These are phyloP conservation scores for Hyposoter dolosus DNA, from an alignment of 2,888 invertebrate genomes.

Conservation along the genomic window DNA sequence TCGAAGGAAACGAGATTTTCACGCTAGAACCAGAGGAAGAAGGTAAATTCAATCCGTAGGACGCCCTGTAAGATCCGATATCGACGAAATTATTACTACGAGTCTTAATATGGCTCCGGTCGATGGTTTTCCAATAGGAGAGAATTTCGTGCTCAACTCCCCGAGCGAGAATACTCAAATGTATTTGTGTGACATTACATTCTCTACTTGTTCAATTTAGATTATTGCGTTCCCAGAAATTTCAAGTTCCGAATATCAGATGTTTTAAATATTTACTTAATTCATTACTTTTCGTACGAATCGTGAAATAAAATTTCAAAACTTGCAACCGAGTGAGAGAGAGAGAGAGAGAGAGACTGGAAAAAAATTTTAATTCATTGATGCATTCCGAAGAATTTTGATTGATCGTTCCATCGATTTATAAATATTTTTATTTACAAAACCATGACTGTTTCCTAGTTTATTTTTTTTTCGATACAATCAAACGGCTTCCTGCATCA, in stretches of 20 bases:
- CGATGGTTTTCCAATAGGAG: constrained; percentile 65
- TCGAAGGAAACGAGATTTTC: constrained; percentile 48
- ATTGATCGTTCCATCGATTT: neutral
- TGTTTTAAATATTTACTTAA: neutral
- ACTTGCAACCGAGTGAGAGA: neutral
- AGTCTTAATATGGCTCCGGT: constrained; percentile 53
- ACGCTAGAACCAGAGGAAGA: constrained; percentile 5
- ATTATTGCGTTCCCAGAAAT: neutral
- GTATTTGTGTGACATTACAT: neutral
- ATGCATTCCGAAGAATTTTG: neutral
- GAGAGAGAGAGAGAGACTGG: neutral
- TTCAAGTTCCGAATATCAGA: neutral
- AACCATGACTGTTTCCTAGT: neutral
- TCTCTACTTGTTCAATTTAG: neutral
- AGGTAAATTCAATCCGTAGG: constrained; percentile 43
- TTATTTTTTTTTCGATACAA: neutral
- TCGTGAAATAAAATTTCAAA: neutral
- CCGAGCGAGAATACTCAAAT: constrained; percentile 17
- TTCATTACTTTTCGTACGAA: neutral
- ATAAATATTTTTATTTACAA: neutral
- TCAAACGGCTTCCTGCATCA: neutral
- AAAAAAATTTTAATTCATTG: neutral
- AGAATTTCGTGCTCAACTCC: constrained; percentile 44
- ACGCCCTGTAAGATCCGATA: constrained; percentile 46
- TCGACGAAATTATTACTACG: constrained; percentile 58